Evolutionary conservation across 2,113 vertebrate species (phyloP), one percentile per base, ranked within the genome.

Genomic region (Heterotis niloticus): DNA sequence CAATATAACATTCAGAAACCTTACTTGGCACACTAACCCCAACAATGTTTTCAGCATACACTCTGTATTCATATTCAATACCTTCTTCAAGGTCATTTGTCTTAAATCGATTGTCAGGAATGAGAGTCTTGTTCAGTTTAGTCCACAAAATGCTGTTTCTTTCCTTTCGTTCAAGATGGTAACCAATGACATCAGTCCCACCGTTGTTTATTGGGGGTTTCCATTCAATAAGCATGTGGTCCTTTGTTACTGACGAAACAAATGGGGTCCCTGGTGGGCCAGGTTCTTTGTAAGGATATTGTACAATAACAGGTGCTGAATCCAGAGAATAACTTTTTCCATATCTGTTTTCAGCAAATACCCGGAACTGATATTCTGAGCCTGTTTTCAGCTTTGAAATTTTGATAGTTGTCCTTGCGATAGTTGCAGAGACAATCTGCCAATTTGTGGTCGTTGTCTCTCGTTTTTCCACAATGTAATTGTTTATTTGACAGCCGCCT

Each of bases 321-420:
- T 97, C 88, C 64, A 99, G 86, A 29, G 94, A 82, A 69, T 91
- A 56, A 68, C 97, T 98, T 87, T 96, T 99, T 83, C 98, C 98
- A 79, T 99, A 99, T 79, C 98, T 93, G 59, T 99, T 99, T 91
- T 99, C 97, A 87, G 98, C 95, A 89, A 91, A 96, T 79, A 99
- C 95, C 91, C 95, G 96, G 83, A 99, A 99, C 78, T 99, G 98
- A 89, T 99, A 99, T 89, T 99, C 97, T 83, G 86, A 83, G 57
- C 97, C 96, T 62, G 96, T 99, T 91, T 92, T 98, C 79, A 99
- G 88, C 10, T 96, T 98, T 82, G 91, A 90, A 80, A 97, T 89
- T 92, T 99, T 99, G 83, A 99, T 96, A 52, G 96, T 98, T 88
- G 96, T 95, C 87, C 98, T 96, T 86, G 98, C 98, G 88, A 99